Evolutionary conservation across 2,797 vertebrate species (phyloP).

Genomic region (Anguilla anguilla): DNA sequence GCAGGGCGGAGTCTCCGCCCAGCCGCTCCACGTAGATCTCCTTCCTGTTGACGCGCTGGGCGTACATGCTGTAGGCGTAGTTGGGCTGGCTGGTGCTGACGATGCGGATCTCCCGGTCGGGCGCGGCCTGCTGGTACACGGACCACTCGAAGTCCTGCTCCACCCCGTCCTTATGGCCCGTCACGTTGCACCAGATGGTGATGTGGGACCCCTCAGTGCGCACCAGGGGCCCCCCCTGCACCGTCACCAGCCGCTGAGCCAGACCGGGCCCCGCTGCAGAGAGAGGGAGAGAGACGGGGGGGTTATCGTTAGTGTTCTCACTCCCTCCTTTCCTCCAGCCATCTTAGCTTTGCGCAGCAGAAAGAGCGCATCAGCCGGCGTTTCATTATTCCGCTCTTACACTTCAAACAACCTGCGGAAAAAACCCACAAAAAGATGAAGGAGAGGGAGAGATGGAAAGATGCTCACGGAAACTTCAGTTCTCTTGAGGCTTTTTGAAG

Average conservation of each 20-base stretch:
- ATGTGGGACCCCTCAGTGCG: slow-evolving; percentile 80
- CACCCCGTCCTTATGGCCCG: slow-evolving; percentile 75
- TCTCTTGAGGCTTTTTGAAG: too few species aligned
- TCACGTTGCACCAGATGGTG: slow-evolving; percentile 86
- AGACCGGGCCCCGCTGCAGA: slow-evolving; percentile 62
- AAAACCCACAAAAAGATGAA: too few species aligned
- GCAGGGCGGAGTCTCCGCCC: slow-evolving; percentile 74
- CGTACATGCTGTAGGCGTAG: slow-evolving; percentile 82
- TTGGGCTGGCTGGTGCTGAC: slow-evolving; percentile 80
- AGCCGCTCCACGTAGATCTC: slow-evolving; percentile 86
- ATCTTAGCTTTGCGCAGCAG: too few species aligned
- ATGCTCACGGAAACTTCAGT: too few species aligned
- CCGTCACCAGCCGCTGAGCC: slow-evolving; percentile 77
- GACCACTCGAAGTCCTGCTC: slow-evolving; percentile 91
- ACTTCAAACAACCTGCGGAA: slow-evolving; percentile 54
- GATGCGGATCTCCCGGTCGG: slow-evolving; percentile 82
- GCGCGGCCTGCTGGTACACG: slow-evolving; percentile 75
- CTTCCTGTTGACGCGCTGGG: slow-evolving; percentile 69
- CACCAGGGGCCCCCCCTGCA: slow-evolving; percentile 81
- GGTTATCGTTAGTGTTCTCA: not conserved
- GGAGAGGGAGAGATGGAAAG: slow-evolving; percentile 31
- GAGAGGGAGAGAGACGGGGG: slow-evolving; percentile 28
- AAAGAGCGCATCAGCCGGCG: too few species aligned
- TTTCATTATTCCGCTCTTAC: too few species aligned
- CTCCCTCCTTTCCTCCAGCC: too few species aligned